phyloP scores from a whole-genome alignment of 2,797 vertebrate genomes.

The Sebastes trivittatus region DNA sequence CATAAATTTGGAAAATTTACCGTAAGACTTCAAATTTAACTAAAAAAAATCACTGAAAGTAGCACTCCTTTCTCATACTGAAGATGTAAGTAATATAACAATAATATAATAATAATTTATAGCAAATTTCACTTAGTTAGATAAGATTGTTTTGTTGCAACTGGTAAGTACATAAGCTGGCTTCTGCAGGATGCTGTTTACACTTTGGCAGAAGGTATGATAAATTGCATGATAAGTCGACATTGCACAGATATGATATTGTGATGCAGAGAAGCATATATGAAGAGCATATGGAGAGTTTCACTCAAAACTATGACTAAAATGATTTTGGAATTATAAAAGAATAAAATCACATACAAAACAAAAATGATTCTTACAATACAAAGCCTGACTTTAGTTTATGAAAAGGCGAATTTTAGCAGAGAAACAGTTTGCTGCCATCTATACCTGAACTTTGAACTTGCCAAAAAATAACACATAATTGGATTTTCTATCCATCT shows the following conservation, averaged over 20 bases:
- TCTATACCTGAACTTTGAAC: conserved; percentile 15
- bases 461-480: not conserved
- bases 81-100: not conserved
- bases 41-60: not conserved
- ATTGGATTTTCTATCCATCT: not conserved
- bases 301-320: not conserved
- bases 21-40: not conserved
- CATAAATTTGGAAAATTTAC: not conserved
- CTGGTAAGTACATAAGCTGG: not conserved
- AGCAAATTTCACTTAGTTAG: not conserved
- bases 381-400: not conserved
- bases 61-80: not conserved
- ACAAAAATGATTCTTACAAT: not conserved
- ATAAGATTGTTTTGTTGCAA: not conserved
- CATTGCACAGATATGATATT: conserved; percentile 3
- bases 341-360: not conserved
- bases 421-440: not conserved
- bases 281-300: not conserved
- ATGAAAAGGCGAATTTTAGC: not conserved
- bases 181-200: not conserved
- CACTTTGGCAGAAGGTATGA: conserved; percentile 7
- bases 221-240: conserved; percentile 22
- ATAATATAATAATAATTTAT: not conserved
- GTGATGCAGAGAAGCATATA: not conserved
- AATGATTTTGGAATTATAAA: not conserved